Evolutionary conservation across 2,888 invertebrate genomes (phyloP).

Genomic region (Drosophila melanocephala): DNA sequence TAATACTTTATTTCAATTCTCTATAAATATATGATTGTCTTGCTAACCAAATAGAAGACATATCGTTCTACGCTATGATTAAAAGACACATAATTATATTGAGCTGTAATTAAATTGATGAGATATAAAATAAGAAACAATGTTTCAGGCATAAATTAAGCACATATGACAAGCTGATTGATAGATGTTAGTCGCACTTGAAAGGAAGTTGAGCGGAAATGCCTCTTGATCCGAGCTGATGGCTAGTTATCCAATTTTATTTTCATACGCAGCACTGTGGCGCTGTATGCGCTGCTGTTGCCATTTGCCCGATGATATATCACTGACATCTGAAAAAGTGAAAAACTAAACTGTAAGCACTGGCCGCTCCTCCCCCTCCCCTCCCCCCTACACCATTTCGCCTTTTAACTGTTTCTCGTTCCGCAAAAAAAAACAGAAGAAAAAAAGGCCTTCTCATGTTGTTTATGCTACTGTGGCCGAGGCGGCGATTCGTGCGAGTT

Average conservation of each 20-base stretch:
- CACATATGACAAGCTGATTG: slow-evolving; percentile 58
- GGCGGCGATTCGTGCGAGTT: slow-evolving; percentile 21
- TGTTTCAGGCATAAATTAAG: slow-evolving; percentile 9
- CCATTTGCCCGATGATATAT: slow-evolving; percentile 73
- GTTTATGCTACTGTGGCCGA: slow-evolving; percentile 28
- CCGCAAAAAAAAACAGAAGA: neutral
- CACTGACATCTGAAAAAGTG: slow-evolving; percentile 80
- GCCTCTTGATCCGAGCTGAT: slow-evolving; percentile 53
- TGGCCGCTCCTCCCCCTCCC: neutral
- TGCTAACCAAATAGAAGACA: neutral
- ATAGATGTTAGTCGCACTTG: slow-evolving; percentile 56
- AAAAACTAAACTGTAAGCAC: slow-evolving; percentile 63
- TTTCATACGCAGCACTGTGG: slow-evolving; percentile 28
- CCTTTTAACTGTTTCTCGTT: slow-evolving; percentile 8
- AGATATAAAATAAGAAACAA: neutral
- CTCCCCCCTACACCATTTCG: neutral
- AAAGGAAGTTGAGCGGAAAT: slow-evolving; percentile 64
- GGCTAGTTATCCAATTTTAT: slow-evolving; percentile 44
- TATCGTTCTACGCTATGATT: neutral
- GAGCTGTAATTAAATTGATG: slow-evolving; percentile 2
- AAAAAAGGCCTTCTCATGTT: slow-evolving; percentile 43
- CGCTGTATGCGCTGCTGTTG: slow-evolving; percentile 11
- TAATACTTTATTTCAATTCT: neutral
- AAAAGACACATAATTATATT: neutral
- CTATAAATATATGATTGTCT: neutral